These are phyloP conservation scores for Eclectus roratus DNA, from an alignment of 2,113 vertebrate genomes.

Conservation along the genomic window DNA sequence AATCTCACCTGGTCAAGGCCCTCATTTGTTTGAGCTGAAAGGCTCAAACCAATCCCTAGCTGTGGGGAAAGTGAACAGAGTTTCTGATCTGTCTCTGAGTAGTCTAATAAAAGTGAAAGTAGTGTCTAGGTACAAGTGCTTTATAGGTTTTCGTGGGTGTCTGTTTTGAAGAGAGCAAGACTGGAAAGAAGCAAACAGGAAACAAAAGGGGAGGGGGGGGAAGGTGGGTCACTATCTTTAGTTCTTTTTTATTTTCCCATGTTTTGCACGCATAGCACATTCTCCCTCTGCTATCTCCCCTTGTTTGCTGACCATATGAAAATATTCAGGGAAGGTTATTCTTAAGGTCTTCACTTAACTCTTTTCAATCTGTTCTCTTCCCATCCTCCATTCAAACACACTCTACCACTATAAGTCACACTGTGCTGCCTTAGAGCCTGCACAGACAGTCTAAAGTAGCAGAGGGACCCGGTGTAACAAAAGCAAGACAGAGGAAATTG, in stretches of 20 bases:
- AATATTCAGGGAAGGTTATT: background rate
- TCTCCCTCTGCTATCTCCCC: background rate
- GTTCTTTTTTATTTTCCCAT: background rate
- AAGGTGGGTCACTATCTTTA: background rate
- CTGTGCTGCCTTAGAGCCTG: background rate
- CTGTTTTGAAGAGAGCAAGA: background rate
- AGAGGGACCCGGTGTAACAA: background rate
- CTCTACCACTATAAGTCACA: background rate
- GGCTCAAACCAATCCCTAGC: background rate
- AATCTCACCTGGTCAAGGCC: background rate
- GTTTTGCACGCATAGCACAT: background rate
- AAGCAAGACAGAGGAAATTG: background rate
- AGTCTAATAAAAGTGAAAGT: background rate
- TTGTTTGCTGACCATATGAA: background rate
- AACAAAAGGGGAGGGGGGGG: background rate
- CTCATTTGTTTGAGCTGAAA: background rate
- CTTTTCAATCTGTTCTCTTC: background rate
- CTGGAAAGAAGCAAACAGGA: background rate
- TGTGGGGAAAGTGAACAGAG: background rate
- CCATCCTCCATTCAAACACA: background rate
- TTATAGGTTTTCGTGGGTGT: background rate
- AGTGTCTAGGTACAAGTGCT: background rate
- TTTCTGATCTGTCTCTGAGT: background rate
- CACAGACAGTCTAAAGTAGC: background rate
- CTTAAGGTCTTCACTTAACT: background rate